These are phyloP conservation scores for Sandelia bainsii DNA, from an alignment of 2,797 vertebrate genomes.

Conservation along the genomic window DNA sequence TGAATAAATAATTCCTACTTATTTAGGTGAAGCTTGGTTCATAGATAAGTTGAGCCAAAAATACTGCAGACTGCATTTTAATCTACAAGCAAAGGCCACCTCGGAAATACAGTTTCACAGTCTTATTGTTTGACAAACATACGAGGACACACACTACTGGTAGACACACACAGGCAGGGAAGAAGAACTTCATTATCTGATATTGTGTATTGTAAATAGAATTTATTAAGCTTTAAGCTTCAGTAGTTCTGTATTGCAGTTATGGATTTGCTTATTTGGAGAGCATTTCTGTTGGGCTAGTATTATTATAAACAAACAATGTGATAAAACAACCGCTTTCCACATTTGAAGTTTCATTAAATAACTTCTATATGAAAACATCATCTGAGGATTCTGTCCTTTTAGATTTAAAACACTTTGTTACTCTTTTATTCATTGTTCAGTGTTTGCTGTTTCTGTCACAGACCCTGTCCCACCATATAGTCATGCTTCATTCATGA, in stretches of 20 bases:
- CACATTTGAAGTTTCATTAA: conserved; percentile 39
- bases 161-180: conserved; percentile 30
- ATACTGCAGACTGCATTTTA: conserved; percentile 52
- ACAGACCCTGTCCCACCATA: conserved; percentile 22
- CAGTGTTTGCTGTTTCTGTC: conserved; percentile 16
- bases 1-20: conserved; percentile 60
- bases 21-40: conserved; percentile 53
- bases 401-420: conserved; percentile 28
- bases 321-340: conserved; percentile 44
- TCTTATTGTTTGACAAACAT: conserved; percentile 56
- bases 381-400: conserved; percentile 11
- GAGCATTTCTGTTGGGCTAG: conserved; percentile 28
- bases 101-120: conserved; percentile 50
- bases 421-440: conserved; percentile 25
- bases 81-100: conserved; percentile 39
- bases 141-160: conserved; percentile 32
- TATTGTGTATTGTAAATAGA: conserved; percentile 57
- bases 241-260: conserved; percentile 53
- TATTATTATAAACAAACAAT: conserved; percentile 49
- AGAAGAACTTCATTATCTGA: conserved; percentile 55
- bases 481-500: conserved; percentile 42
- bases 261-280: conserved; percentile 51
- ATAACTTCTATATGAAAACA: conserved; percentile 22
- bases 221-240: conserved; percentile 52
- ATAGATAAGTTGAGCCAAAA: conserved; percentile 42